Percentiles rank a stretch among this genome's conserved stretches.
These are phyloP conservation scores for Poecile montanus DNA, from an alignment of 2,797 vertebrate species.

Conservation along the genomic window DNA sequence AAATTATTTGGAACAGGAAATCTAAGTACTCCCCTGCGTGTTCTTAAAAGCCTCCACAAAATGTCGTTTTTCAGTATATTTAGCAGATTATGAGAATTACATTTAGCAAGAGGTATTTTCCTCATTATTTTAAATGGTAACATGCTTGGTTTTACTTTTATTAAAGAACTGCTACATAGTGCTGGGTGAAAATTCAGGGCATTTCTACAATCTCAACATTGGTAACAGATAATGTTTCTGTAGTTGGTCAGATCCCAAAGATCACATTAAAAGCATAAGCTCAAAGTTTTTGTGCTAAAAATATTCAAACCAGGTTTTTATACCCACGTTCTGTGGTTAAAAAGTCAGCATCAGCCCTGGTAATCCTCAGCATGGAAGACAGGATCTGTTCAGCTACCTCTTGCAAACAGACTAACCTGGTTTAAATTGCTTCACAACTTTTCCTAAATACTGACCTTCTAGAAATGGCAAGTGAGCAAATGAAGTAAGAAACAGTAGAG, in stretches of 20 bases:
- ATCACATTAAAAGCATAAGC: neutral
- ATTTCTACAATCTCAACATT: neutral
- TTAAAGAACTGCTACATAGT: neutral
- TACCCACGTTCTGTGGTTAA: neutral
- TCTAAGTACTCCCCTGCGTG: neutral
- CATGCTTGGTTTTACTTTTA: neutral
- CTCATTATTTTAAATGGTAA: neutral
- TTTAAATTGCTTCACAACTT: neutral
- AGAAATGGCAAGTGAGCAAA: neutral
- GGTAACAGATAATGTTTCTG: neutral
- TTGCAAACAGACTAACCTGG: neutral
- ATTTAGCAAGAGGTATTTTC: neutral
- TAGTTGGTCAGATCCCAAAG: neutral
- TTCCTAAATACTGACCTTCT: neutral
- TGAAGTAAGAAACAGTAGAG: slow-evolving; percentile 6
- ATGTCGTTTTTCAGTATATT: neutral
- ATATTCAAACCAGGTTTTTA: neutral
- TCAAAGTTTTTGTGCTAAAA: neutral
- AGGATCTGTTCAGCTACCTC: neutral
- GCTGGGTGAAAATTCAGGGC: neutral
- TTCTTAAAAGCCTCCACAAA: neutral
- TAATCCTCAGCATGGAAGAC: neutral
- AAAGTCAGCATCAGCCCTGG: neutral
- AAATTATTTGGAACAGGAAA: neutral
- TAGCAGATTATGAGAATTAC: neutral